Base-by-base conservation (phyloP, 2,888 invertebrate genomes). In the Sesamia inferens region DNA sequence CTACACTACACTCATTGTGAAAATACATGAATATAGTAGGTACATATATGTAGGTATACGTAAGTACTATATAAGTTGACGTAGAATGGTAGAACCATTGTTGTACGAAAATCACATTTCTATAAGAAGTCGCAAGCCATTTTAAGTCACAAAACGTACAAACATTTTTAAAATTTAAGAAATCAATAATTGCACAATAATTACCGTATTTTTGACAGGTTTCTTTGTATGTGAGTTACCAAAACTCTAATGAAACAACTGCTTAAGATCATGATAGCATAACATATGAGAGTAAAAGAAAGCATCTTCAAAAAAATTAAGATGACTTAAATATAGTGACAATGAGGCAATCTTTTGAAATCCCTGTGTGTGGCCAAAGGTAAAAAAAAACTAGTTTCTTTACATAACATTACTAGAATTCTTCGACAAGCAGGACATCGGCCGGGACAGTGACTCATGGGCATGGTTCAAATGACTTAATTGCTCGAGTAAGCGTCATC, bases 1-100 rank as follows among this genome's bases (percentile, higher is more conserved):
- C 85, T 83, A 82, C 80, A 83, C 82, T 78, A 81, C 74, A 82
- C 81, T 82, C 81, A 81, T 81, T 76, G 74, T 77, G 79, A 85
- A 84, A 84, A 80, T 71, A 24, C 31, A 62, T 65, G 48, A 76
- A 54, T 51, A 48, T 64, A 44, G n/a, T n/a, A n/a, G n/a, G n/a
- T 3, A 39, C 5, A 39, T 39, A 39, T 39, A 7, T 39, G 7
- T 61, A 65, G 24, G 24, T 55, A 65, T 57, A 70, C 31, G 14
- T 61, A 39, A 5, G 6, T 2, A 64, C 58, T 48, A 54, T 57
- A 68, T 59, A 51, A 48, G 54, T 68, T 59, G 48, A 64, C 42
- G 62, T 44, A 31, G 47, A 65, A 66, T 2, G 31, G 31, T 31
- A 31, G 31, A 31, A 31, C 75, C 54, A 79, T 81, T 82, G 72